These are phyloP conservation scores for Coptodon rendalli DNA, from an alignment of 2,113 vertebrate species.

Conservation along the genomic window DNA sequence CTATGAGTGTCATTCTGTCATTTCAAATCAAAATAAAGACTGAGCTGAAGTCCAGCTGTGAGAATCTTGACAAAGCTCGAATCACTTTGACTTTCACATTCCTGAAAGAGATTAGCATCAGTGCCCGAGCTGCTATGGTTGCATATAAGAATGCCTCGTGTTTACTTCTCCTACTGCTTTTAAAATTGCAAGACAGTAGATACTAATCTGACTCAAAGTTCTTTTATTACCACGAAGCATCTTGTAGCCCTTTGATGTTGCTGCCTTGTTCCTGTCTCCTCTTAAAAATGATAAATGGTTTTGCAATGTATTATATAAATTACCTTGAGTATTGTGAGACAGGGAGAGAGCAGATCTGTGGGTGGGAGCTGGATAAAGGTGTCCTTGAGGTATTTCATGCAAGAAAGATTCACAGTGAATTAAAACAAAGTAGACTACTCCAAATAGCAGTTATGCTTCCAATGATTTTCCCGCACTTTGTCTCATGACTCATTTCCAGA, in stretches of 20 bases:
- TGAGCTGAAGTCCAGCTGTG: not conserved
- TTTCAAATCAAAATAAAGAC: not conserved
- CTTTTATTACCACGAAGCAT: conserved; percentile 30
- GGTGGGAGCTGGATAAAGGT: conserved; percentile 31
- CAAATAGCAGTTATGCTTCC: not conserved
- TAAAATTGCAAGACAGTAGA: conserved; percentile 21
- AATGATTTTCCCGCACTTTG: not conserved
- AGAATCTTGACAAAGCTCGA: not conserved
- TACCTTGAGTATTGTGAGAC: conserved; percentile 32
- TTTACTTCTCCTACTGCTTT: conserved; percentile 18
- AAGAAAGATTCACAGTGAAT: conserved; percentile 8
- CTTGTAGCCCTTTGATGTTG: conserved; percentile 19
- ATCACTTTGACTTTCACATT: not conserved
- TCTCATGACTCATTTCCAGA: not conserved
- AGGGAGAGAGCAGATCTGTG: conserved; percentile 20
- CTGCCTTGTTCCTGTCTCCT: conserved; percentile 51
- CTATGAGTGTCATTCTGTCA: not conserved
- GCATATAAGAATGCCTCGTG: conserved; percentile 11
- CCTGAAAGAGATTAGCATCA: conserved; percentile 21
- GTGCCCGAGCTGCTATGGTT: conserved; percentile 33
- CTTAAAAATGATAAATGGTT: conserved; percentile 61
- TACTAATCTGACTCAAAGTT: conserved; percentile 40
- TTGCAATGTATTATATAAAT: conserved; percentile 57
- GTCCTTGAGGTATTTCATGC: conserved; percentile 47
- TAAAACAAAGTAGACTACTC: conserved; percentile 13